A percentile compares a stretch with the other conserved stretches of the same genome.
These are phyloP conservation scores for Gila orcuttii DNA, from an alignment of 2,113 vertebrate genomes.

Conservation along the genomic window DNA sequence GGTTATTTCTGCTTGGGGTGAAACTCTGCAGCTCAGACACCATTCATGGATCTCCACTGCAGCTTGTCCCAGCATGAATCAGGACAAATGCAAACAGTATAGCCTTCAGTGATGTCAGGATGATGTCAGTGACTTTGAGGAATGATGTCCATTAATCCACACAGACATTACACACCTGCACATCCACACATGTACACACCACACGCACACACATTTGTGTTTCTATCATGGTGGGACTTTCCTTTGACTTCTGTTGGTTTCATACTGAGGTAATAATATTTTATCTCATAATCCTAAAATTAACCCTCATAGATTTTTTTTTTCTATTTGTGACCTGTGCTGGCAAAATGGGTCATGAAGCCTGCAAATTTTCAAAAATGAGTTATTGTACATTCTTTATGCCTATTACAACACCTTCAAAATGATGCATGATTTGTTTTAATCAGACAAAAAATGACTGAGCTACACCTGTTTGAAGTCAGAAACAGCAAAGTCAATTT, in stretches of 20 bases:
- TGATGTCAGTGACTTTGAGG: conserved; percentile 62
- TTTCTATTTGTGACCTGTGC: too few relatives aligned
- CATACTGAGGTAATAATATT: neutral
- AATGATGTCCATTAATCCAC: conserved; percentile 63
- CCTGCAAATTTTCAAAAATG: too few relatives aligned
- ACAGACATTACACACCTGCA: conserved; percentile 55
- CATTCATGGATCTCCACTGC: neutral
- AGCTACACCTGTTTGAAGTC: too few relatives aligned
- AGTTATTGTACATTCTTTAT: too few relatives aligned
- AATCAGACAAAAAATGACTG: too few relatives aligned
- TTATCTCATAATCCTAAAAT: neutral
- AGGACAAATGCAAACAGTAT: conserved; percentile 63
- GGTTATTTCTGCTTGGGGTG: conserved; percentile 32
- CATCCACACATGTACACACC: conserved; percentile 14
- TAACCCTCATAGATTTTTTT: neutral
- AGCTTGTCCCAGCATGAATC: conserved; percentile 54
- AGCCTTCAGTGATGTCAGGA: conserved; percentile 55
- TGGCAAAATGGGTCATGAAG: too few relatives aligned
- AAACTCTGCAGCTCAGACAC: neutral
- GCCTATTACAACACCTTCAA: too few relatives aligned
- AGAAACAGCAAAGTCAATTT: too few relatives aligned
- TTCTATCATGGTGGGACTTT: neutral
- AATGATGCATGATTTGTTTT: too few relatives aligned
- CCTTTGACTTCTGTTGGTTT: neutral
- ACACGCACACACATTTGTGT: neutral